Conservation (phyloP, 1,140 invertebrate genomes). For the Ips typographus region DNA sequence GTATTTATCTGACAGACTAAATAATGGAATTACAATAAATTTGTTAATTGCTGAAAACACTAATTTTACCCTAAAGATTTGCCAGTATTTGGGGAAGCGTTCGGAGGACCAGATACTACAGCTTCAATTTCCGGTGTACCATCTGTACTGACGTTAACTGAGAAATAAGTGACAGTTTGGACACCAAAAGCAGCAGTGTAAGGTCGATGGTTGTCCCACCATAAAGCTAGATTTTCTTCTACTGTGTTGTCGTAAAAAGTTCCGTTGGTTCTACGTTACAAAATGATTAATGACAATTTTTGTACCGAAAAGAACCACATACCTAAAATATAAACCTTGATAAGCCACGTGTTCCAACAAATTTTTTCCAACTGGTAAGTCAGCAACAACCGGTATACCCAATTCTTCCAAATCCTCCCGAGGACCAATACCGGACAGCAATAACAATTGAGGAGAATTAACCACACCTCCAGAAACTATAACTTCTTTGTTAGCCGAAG, state of each 20-base stretch:
- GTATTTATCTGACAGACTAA: neutral
- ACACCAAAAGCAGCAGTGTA: constrained; percentile 6
- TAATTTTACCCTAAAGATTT: neutral
- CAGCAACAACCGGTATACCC: constrained; percentile 64
- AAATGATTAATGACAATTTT: neutral
- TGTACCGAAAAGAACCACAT: constrained; percentile 5
- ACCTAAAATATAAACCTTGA: neutral
- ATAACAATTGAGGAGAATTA: constrained; percentile 73
- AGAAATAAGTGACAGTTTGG: constrained; percentile 20
- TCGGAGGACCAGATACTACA: constrained; percentile 12
- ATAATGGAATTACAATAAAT: neutral
- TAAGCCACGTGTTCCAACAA: constrained; percentile 77
- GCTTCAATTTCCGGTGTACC: constrained; percentile 33
- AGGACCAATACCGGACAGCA: constrained; percentile 81
- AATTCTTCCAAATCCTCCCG: constrained; percentile 64
- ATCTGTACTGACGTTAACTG: constrained; percentile 1
- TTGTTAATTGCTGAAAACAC: neutral
- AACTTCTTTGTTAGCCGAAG: constrained; percentile 63
- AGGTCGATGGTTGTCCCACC: constrained; percentile 21
- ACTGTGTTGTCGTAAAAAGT: constrained; percentile 8
- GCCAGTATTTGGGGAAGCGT: neutral
- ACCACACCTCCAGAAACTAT: constrained; percentile 75
- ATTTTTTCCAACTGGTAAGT: constrained; percentile 73
- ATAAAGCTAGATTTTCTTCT: constrained; percentile 26
- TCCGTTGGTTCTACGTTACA: constrained; percentile 47